Percentiles rank a stretch among this genome's conserved stretches.
Evolutionary conservation across 2,888 invertebrate genomes (phyloP).

Genomic region (Camptogramma bilineatum): DNA sequence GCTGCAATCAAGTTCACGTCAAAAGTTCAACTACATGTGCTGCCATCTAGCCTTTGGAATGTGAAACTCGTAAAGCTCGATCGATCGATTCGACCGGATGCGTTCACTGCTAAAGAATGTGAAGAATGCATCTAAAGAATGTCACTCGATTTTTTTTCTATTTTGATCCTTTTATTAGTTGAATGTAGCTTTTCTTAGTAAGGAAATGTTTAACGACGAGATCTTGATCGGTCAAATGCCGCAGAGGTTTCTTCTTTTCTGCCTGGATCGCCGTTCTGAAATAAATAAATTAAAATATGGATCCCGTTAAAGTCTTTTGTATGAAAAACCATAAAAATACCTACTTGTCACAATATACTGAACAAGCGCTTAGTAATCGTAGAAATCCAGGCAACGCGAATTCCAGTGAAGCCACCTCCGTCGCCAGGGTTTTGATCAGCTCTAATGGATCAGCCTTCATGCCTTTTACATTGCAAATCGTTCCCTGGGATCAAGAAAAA

Average conservation of each 20-base stretch:
- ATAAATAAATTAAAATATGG: constrained; percentile 20
- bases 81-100: constrained; percentile 63
- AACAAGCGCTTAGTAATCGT: constrained; percentile 59
- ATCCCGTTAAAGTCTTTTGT: constrained; percentile 19
- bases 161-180: constrained; percentile 58
- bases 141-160: constrained; percentile 42
- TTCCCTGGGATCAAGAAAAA: constrained; percentile 47
- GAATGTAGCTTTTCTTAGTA: constrained; percentile 59
- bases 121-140: constrained; percentile 57
- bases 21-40: constrained; percentile 76
- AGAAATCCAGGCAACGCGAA: constrained; percentile 69
- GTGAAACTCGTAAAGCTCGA: constrained; percentile 71
- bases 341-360: constrained; percentile 54
- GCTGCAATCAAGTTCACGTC: constrained; percentile 83
- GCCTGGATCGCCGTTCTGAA: constrained; percentile 42
- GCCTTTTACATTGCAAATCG: constrained; percentile 58
- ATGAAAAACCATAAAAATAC: constrained; percentile 18
- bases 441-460: constrained; percentile 63
- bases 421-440: constrained; percentile 62
- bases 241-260: constrained; percentile 48
- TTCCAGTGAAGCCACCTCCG: constrained; percentile 63
- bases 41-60: constrained; percentile 75
- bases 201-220: constrained; percentile 67
- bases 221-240: constrained; percentile 63
- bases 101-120: constrained; percentile 57